phyloP scores from a whole-genome alignment of 2,797 vertebrate species.

The Coluber constrictor region DNA sequence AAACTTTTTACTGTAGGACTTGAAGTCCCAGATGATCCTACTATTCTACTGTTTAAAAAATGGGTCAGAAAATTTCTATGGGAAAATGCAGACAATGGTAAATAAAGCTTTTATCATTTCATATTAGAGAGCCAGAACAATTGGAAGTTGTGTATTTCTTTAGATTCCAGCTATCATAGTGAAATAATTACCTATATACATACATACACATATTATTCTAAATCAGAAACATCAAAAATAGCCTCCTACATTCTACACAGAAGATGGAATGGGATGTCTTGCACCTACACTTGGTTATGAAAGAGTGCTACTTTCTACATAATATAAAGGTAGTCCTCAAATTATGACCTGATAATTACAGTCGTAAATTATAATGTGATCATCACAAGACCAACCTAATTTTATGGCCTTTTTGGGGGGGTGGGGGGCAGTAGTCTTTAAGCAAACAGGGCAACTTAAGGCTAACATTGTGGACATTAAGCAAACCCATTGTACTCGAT shows the following conservation, averaged over 20 bases:
- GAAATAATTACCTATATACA: not conserved
- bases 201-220: not conserved
- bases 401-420: not conserved
- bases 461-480: not conserved
- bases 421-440: not conserved
- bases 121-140: not conserved
- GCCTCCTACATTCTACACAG: not conserved
- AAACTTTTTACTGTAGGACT: slow-evolving; percentile 70
- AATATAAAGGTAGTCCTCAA: not conserved
- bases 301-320: not conserved
- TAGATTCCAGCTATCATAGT: not conserved
- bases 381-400: not conserved
- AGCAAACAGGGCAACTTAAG: not conserved
- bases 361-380: not conserved
- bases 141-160: not conserved
- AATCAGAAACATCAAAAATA: not conserved
- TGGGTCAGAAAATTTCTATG: slow-evolving; percentile 70
- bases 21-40: slow-evolving; percentile 70
- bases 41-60: slow-evolving; percentile 74
- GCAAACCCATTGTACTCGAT: not conserved
- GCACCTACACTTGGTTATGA: not conserved
- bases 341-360: not conserved
- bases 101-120: slow-evolving; percentile 42
- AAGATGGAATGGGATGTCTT: not conserved
- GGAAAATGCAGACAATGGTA: slow-evolving; percentile 71